Conservation (phyloP, 2,888 invertebrate genomes). For the Monopis laevigella region DNA sequence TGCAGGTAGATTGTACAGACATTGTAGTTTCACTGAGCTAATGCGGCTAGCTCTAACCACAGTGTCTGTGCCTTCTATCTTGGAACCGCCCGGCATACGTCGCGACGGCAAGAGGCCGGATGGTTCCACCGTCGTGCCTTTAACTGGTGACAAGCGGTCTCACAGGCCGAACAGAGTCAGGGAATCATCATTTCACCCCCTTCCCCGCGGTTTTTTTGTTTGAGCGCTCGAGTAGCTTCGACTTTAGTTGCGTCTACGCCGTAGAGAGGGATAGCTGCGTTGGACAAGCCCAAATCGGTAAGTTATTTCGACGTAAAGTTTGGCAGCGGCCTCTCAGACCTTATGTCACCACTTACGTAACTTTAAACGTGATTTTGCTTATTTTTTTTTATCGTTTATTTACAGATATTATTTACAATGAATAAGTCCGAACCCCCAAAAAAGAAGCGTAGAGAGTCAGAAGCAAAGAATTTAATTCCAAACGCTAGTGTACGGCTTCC, state of each 20-base stretch:
- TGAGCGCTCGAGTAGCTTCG: slow-evolving; percentile 12
- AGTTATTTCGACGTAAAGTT: too few relatives aligned
- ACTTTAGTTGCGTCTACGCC: slow-evolving; percentile 12
- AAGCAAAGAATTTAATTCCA: too few relatives aligned
- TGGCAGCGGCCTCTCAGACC: slow-evolving; percentile 13
- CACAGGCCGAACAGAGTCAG: slow-evolving; percentile 13
- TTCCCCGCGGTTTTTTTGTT: slow-evolving; percentile 13
- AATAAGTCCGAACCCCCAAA: slow-evolving; percentile 13
- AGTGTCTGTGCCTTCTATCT: too few relatives aligned
- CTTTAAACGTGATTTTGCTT: slow-evolving; percentile 12
- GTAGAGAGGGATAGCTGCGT: slow-evolving; percentile 10
- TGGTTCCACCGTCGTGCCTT: too few relatives aligned
- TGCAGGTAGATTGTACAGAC: too few relatives aligned
- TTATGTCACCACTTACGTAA: slow-evolving; percentile 15
- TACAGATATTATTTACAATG: slow-evolving; percentile 10
- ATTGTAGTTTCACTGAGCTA: too few relatives aligned
- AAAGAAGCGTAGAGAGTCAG: slow-evolving; percentile 11
- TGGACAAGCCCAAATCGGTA: slow-evolving; percentile 2
- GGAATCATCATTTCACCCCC: slow-evolving; percentile 12
- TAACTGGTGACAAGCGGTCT: slow-evolving; percentile 14
- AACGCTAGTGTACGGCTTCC: slow-evolving; percentile 9
- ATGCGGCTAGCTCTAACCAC: too few relatives aligned
- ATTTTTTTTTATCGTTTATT: slow-evolving; percentile 12
- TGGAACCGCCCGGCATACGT: too few relatives aligned
- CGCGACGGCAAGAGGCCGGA: too few relatives aligned